A percentile compares a stretch with the other conserved stretches of the same genome.
Conservation (phyloP, 2,888 invertebrate genomes). For the Spisula subtruncata region DNA sequence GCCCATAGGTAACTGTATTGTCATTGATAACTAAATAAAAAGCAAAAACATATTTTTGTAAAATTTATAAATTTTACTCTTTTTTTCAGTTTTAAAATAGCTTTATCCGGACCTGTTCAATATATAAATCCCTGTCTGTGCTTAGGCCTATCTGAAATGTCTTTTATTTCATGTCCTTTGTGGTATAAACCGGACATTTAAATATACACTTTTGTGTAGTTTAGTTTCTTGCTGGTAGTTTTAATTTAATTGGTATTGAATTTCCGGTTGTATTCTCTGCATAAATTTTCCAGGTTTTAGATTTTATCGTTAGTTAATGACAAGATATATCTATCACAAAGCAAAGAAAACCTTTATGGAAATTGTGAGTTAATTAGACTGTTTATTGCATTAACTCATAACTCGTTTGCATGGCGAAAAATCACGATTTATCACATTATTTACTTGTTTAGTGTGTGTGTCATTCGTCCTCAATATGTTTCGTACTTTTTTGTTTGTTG, state of each 20-base stretch:
- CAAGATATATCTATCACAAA: neutral
- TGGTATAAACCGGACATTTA: neutral
- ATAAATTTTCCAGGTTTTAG: slow-evolving; percentile 2
- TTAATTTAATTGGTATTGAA: slow-evolving; percentile 20
- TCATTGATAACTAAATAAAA: too few relatives aligned
- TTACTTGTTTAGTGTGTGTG: neutral
- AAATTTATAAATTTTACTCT: too few relatives aligned
- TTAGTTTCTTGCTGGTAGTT: neutral
- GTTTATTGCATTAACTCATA: neutral
- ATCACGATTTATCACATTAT: neutral
- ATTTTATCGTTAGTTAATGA: neutral
- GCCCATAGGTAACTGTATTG: too few relatives aligned
- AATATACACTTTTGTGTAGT: neutral
- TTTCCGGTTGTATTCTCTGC: slow-evolving; percentile 2
- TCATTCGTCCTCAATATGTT: neutral
- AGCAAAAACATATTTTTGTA: too few relatives aligned
- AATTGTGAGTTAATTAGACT: neutral
- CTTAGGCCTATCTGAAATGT: too few relatives aligned
- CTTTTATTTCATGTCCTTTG: neutral
- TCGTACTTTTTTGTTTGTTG: neutral
- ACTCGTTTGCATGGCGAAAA: neutral
- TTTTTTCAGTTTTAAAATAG: too few relatives aligned
- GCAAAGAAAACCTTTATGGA: neutral
- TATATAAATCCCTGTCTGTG: too few relatives aligned
- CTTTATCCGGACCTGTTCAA: too few relatives aligned